Base-by-base conservation (phyloP, 2,113 vertebrate genomes). In the Leucopternis melanops region DNA sequence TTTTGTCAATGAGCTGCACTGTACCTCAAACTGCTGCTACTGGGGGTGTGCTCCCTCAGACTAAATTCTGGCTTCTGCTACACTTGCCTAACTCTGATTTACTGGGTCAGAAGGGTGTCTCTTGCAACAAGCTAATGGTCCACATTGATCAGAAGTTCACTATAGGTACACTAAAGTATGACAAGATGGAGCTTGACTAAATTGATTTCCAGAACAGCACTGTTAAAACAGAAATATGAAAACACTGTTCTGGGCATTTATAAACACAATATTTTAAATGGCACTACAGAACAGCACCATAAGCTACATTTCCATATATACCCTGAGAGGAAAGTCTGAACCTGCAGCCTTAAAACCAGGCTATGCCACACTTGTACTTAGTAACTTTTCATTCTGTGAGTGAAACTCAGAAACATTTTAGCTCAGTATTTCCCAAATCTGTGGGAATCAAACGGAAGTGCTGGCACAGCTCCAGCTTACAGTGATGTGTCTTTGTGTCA, bases 51-150 rank as follows among this genome's bases (percentile, higher is more conserved):
- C 27, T 34, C 34, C 79, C 55, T n/a, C 21, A 32, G 32, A 11
- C 32, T 8, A 36, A 32, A 26, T 6, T 17, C 59, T 8, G 22
- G 19, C 44, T 31, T 13, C 40, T 31, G 58, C 31, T n/a, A 12
- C 42, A 5, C n/a, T 4, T 11, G 13, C 44, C 26, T 8, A 26
- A 58, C 11, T 3, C 11, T 3, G 22, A 40, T 3, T 15, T 17
- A 29, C 11, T 10, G 3, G 9, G 19, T 14, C 12, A 25, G n/a
- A 18, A 25, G 19, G 22, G 11, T 1, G 0, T 8, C 36, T 42
- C 73, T 13, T 10, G 16, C 20, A 16, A 9, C 31, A 23, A 52
- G 45, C 45, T 5, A 32, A 44, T 2, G 5, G 17, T 6, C 74
- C 57, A 10, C 17, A 16, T 1, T 3, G 31, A 16, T 23, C 70